Evolutionary conservation across 2,888 invertebrate species (phyloP).

Genomic region (Scotopteryx bipunctaria): DNA sequence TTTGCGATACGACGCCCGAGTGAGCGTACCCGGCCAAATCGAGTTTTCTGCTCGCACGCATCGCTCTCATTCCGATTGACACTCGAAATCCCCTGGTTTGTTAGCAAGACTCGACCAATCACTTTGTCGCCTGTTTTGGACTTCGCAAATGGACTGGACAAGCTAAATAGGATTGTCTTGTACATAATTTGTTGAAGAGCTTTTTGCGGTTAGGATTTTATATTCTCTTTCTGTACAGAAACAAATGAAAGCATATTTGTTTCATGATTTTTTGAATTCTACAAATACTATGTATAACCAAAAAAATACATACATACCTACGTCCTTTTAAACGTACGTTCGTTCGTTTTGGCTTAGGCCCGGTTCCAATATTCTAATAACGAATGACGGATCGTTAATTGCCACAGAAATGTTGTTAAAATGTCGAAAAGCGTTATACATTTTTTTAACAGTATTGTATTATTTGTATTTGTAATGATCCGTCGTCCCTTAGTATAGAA

Average conservation of each 20-base stretch:
- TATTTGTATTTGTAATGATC: too few species aligned
- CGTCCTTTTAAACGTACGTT: too few species aligned
- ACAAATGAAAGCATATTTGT: background rate
- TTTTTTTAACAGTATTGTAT: too few species aligned
- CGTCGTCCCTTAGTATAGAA: too few species aligned
- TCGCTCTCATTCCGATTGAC: conserved; percentile 59
- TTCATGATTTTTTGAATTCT: background rate
- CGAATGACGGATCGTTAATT: too few species aligned
- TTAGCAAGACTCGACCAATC: conserved; percentile 34
- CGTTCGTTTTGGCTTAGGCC: too few species aligned
- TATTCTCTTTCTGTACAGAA: too few species aligned
- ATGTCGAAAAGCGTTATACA: too few species aligned
- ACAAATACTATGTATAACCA: background rate
- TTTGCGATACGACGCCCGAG: conserved; percentile 55
- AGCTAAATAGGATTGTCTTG: conserved; percentile 22
- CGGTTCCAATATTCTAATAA: too few species aligned
- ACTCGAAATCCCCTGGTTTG: conserved; percentile 50
- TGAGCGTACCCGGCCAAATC: conserved; percentile 61
- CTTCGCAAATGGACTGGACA: conserved; percentile 19
- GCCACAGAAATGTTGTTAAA: too few species aligned
- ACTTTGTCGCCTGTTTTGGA: conserved; percentile 30
- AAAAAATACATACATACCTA: background rate
- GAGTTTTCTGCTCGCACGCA: conserved; percentile 65
- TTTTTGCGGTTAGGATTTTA: background rate
- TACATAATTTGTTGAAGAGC: background rate